These are phyloP conservation scores for Etheostoma cragini DNA, from an alignment of 2,113 vertebrate genomes.

Conservation along the genomic window DNA sequence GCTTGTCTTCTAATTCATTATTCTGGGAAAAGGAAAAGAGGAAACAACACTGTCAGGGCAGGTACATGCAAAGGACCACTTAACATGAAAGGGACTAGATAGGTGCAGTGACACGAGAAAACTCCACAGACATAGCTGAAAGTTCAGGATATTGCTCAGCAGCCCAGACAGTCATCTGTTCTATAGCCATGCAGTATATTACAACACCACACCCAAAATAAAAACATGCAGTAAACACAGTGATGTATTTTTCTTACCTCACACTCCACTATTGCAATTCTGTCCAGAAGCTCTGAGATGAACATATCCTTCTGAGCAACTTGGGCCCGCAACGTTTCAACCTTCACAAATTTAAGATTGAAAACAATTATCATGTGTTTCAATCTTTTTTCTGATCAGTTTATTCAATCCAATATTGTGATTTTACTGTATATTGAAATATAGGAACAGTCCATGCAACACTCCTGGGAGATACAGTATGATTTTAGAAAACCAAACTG, in stretches of 20 bases:
- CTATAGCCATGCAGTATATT: slow-evolving; percentile 42
- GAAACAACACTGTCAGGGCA: slow-evolving; percentile 79
- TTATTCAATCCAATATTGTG: background rate
- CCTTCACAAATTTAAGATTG: slow-evolving; percentile 77
- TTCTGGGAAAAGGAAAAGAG: slow-evolving; percentile 88
- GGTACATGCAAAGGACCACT: slow-evolving; percentile 70
- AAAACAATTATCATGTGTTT: background rate
- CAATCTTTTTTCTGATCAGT: background rate
- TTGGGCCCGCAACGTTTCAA: slow-evolving; percentile 89
- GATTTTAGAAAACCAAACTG: background rate
- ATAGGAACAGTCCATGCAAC: background rate
- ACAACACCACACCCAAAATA: slow-evolving; percentile 34
- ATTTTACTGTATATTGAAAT: too few species aligned
- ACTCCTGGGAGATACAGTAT: background rate
- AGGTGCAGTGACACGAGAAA: slow-evolving; percentile 39
- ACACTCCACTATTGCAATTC: slow-evolving; percentile 96
- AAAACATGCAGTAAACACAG: background rate
- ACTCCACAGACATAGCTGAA: slow-evolving; percentile 32
- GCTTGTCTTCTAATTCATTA: slow-evolving; percentile 96
- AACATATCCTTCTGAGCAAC: slow-evolving; percentile 95
- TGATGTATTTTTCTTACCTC: slow-evolving; percentile 86
- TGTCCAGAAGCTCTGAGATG: slow-evolving; percentile 96
- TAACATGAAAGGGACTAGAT: slow-evolving; percentile 36
- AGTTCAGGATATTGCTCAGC: slow-evolving; percentile 28
- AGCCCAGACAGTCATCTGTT: slow-evolving; percentile 32